Conservation (phyloP, 1,140 invertebrate species). For the Formica exsecta region DNA sequence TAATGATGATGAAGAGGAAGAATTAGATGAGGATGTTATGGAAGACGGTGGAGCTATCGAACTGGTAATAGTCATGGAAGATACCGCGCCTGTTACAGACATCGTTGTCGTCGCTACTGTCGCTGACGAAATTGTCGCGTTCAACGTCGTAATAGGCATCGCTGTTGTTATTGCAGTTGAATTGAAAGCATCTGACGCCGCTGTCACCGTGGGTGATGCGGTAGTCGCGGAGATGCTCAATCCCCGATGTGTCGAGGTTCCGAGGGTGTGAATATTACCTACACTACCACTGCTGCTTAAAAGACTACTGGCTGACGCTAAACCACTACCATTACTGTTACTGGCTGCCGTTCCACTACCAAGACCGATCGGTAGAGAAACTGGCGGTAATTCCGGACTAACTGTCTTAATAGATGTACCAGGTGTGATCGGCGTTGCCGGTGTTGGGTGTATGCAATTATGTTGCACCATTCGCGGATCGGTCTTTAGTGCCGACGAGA, state of each 20-base stretch:
- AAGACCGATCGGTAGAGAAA: slow-evolving; percentile 80
- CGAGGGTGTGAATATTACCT: slow-evolving; percentile 74
- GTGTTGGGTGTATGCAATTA: slow-evolving; percentile 81
- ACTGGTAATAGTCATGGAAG: slow-evolving; percentile 66
- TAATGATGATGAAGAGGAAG: slow-evolving; percentile 66
- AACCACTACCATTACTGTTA: slow-evolving; percentile 70
- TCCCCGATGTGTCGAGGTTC: slow-evolving; percentile 77
- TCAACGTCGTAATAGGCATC: slow-evolving; percentile 37
- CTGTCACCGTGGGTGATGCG: not conserved
- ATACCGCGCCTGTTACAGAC: slow-evolving; percentile 47
- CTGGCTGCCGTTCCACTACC: slow-evolving; percentile 68
- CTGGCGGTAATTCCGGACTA: slow-evolving; percentile 85
- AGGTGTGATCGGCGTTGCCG: slow-evolving; percentile 83
- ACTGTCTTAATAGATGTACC: slow-evolving; percentile 84
- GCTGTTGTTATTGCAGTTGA: slow-evolving; percentile 63
- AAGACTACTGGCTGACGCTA: slow-evolving; percentile 74
- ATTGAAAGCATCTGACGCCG: slow-evolving; percentile 17
- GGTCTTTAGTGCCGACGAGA: slow-evolving; percentile 61
- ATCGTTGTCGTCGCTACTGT: slow-evolving; percentile 60
- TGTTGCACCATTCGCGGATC: slow-evolving; percentile 79
- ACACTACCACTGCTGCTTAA: slow-evolving; percentile 70
- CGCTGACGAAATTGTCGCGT: slow-evolving; percentile 54
- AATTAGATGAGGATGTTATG: slow-evolving; percentile 67
- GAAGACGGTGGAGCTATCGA: slow-evolving; percentile 68
- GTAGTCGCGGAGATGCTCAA: slow-evolving; percentile 56